Evolutionary conservation across 2,113 vertebrate genomes (phyloP).

Genomic region (Telmatochromis brachygnathus): DNA sequence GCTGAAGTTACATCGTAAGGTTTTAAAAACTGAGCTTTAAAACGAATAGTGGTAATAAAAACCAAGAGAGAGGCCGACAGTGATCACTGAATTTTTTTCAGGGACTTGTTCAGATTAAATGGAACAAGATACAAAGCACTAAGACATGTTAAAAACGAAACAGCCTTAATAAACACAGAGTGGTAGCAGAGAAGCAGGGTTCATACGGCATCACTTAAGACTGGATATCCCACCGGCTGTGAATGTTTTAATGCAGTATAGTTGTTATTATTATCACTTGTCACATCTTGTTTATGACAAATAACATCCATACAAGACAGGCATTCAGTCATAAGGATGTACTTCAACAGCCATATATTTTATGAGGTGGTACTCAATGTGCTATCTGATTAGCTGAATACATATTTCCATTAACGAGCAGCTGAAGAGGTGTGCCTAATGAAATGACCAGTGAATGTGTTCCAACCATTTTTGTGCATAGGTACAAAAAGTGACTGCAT

Average conservation of each 20-base stretch:
- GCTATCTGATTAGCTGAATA: neutral
- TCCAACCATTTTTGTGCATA: neutral
- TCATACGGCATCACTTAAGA: neutral
- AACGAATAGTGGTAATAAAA: neutral
- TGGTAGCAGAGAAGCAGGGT: neutral
- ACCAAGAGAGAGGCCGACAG: neutral
- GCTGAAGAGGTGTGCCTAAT: neutral
- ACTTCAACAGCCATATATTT: neutral
- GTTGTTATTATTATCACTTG: neutral
- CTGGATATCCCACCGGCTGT: neutral
- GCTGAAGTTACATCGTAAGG: neutral
- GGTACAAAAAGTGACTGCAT: neutral
- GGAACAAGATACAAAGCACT: neutral
- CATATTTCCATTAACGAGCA: neutral
- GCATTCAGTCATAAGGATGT: neutral
- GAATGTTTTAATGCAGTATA: neutral
- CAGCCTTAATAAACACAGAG: neutral
- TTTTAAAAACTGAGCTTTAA: neutral
- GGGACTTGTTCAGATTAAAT: neutral
- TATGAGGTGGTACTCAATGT: neutral
- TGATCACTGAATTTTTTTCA: neutral
- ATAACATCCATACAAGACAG: neutral
- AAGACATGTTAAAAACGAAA: neutral
- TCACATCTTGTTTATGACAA: neutral
- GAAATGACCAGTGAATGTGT: neutral